Conservation (phyloP, 2,113 vertebrate species). For the Coracopsis vasa region DNA sequence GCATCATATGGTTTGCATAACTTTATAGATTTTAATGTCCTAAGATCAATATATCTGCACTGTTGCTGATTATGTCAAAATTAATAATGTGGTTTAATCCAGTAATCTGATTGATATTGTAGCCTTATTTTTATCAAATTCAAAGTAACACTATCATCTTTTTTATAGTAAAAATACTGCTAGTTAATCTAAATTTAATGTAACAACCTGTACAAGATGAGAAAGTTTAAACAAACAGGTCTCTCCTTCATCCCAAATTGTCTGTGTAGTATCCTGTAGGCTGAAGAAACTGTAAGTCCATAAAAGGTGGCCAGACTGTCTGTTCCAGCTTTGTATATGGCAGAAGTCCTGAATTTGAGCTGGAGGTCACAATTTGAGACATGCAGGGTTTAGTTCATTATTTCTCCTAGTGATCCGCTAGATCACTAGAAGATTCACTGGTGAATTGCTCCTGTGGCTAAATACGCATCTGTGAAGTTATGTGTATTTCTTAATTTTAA, state of each 20-base stretch:
- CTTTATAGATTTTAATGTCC: slow-evolving; percentile 7
- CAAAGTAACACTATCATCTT: background rate
- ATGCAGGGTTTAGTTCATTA: background rate
- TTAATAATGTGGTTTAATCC: background rate
- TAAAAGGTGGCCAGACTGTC: fast-evolving
- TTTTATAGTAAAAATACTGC: background rate
- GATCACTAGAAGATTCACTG: too few species aligned
- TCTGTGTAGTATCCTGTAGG: background rate
- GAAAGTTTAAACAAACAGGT: background rate
- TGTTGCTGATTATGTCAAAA: background rate
- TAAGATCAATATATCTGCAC: background rate
- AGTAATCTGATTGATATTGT: background rate
- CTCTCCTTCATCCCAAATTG: background rate
- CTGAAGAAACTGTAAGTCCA: background rate
- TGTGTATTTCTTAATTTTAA: background rate
- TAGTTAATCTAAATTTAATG: background rate
- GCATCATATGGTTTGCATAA: background rate
- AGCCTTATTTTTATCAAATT: background rate
- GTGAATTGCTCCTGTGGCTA: background rate
- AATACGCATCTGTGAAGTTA: background rate
- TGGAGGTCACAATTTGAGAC: background rate
- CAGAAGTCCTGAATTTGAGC: background rate
- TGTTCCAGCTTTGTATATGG: background rate
- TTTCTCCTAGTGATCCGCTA: background rate
- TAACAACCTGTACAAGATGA: background rate